Base-by-base conservation (phyloP, 1,140 invertebrate genomes). In the Cotesia typhae region DNA sequence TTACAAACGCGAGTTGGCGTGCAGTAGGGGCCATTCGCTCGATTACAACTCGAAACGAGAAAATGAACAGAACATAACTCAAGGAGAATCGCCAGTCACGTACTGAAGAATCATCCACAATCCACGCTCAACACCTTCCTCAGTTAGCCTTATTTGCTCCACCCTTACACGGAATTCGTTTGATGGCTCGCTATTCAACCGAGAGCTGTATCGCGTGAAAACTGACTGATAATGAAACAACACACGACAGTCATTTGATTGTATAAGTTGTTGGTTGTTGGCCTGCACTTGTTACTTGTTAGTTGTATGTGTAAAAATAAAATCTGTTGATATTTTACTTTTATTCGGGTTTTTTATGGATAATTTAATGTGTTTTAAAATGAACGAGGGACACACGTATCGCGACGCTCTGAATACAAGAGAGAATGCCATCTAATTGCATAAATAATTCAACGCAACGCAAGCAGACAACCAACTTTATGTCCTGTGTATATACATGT, bases 391-490 rank as follows among this genome's bases (percentile, higher is more conserved):
- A 65, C 17, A 53, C 14, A 71, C 14, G 64, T 14, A 52, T 47
- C 17, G 38, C 5, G 67, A 74, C 36, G 10, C 66, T 53, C 51
- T n/a, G 41, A 10, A 20, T 38, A 47, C n/a, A 53, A 17, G 35
- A 5, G 60, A 66, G 59, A 37, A 79, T 78, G 76, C 79, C 75
- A 74, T 76, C 80, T 82, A 84, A 83, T 83, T 83, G 78, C 80
- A 83, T 83, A 82, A 83, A 83, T 83, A 83, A 83, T 84, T 82
- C 81, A 83, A 81, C 77, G 77, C 74, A 77, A 77, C 74, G 78
- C 74, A 77, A 71, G 69, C 77, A 55, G 2, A 55, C 5, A 55
- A 55, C 12, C n/a, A 14, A 55, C 53, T n/a, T 55, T 55, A 20
- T 78, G 80, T 75, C 6, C 41, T 10, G 10, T 47, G 41, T 47